phyloP scores from a whole-genome alignment of 2,113 vertebrate genomes.

The Corythaeola cristata region DNA sequence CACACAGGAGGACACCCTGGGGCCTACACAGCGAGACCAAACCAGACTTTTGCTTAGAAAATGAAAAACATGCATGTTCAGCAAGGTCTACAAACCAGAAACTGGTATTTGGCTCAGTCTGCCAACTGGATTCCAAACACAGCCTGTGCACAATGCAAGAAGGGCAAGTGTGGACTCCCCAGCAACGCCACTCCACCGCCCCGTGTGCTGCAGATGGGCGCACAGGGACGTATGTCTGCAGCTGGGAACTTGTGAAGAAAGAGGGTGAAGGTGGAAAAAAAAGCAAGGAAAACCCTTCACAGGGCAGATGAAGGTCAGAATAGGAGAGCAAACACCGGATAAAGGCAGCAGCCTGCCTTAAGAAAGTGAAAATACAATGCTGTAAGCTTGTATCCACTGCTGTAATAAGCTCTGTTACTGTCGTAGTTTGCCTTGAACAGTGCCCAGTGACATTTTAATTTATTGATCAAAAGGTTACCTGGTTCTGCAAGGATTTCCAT shows the following conservation, averaged over 20 bases:
- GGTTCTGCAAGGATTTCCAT: neutral
- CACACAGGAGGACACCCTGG: neutral
- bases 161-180: fast-evolving
- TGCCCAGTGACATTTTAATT: neutral
- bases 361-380: neutral
- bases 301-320: neutral
- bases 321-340: neutral
- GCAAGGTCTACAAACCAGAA: neutral
- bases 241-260: neutral
- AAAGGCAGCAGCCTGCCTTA: neutral
- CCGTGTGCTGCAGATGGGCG: fast-evolving
- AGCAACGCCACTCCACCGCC: neutral
- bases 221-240: fast-evolving
- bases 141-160: neutral
- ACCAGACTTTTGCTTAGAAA: neutral
- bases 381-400: neutral
- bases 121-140: neutral
- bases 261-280: neutral
- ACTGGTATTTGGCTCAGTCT: neutral
- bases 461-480: neutral
- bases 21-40: neutral
- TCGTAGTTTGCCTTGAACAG: neutral
- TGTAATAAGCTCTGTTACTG: neutral
- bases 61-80: neutral
- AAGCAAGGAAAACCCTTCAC: neutral